phyloP scores from a whole-genome alignment of 1,140 invertebrate genomes.

The Bombus pascuorum region DNA sequence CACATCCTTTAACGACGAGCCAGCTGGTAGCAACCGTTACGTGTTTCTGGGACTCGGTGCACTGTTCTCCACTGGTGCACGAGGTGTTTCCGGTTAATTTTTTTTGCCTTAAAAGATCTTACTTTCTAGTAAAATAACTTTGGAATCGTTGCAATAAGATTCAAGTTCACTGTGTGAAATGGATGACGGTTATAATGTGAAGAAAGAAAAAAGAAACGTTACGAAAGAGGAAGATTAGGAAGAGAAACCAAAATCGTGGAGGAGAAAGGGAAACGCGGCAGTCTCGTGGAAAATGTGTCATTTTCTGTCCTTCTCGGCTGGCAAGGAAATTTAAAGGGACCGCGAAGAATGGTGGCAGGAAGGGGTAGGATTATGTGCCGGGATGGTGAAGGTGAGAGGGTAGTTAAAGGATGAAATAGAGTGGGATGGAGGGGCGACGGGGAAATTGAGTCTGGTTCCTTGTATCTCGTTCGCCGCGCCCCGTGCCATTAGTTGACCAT shows the following conservation, averaged over 20 bases:
- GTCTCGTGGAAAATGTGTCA: conserved; percentile 2
- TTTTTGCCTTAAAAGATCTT: neutral
- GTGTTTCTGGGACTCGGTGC: conserved; percentile 11
- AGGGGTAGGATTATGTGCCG: neutral
- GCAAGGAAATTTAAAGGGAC: conserved; percentile 13
- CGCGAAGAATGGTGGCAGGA: neutral
- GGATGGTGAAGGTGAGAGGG: conserved; percentile 38
- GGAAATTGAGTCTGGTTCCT: conserved; percentile 5
- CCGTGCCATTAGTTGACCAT: conserved; percentile 10
- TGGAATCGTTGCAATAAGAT: neutral
- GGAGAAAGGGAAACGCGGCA: neutral
- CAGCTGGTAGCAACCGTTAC: conserved; percentile 56
- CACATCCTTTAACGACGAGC: conserved; percentile 18
- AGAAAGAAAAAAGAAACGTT: neutral
- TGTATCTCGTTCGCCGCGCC: neutral
- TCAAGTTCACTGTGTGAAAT: neutral
- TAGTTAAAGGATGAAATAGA: conserved; percentile 27
- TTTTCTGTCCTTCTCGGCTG: neutral
- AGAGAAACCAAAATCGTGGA: neutral
- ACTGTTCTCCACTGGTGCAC: neutral
- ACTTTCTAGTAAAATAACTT: neutral
- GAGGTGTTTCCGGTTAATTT: neutral
- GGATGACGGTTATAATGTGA: neutral
- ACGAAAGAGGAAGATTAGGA: neutral
- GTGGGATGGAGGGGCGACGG: neutral